Evolutionary conservation across 2,113 vertebrate genomes (phyloP).

Genomic region (Procapra przewalskii): DNA sequence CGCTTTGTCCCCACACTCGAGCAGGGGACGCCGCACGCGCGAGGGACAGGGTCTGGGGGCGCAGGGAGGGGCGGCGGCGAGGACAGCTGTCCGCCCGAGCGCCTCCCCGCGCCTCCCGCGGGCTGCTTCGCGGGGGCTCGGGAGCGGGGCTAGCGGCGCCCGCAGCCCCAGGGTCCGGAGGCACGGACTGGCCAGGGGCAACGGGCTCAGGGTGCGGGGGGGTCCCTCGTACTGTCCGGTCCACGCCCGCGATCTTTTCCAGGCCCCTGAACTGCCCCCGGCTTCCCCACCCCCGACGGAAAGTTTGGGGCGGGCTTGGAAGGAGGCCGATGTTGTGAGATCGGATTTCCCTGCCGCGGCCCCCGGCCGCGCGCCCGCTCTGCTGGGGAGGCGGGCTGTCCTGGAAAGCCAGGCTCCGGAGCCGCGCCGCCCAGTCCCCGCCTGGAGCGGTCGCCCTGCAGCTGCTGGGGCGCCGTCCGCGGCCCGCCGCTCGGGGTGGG

Average conservation of each 20-base stretch:
- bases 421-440: neutral
- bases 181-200: neutral
- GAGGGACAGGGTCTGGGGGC: neutral
- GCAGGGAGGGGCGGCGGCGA: neutral
- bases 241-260: neutral
- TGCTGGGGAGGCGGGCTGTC: constrained; percentile 34
- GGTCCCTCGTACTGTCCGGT: neutral
- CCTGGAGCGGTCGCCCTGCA: neutral
- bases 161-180: neutral
- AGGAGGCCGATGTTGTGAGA: constrained; percentile 63
- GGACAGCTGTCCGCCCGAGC: neutral
- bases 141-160: neutral
- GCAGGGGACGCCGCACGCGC: neutral
- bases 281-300: constrained; percentile 49
- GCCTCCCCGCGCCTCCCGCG: neutral
- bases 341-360: constrained; percentile 68
- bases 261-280: neutral
- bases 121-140: neutral
- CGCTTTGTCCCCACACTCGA: constrained; percentile 54
- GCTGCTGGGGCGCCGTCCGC: neutral
- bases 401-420: constrained; percentile 25
- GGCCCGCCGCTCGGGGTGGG: neutral
- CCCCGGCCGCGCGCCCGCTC: constrained; percentile 35
- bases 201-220: neutral
- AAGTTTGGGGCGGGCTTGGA: constrained; percentile 73